phyloP scores from a whole-genome alignment of 2,888 invertebrate species.

The Mythimna albipuncta region DNA sequence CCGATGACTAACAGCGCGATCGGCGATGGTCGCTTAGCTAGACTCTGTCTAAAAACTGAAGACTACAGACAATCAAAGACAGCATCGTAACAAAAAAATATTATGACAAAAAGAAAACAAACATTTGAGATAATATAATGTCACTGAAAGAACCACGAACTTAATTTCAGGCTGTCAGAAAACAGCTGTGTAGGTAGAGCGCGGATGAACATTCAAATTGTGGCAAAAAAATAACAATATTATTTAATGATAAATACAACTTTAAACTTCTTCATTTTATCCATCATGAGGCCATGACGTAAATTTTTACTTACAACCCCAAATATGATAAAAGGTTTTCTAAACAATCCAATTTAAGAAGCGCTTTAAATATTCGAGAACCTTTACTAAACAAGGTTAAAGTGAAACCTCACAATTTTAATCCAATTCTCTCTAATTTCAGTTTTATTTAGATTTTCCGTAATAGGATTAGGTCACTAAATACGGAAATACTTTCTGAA shows the following conservation, averaged over 20 bases:
- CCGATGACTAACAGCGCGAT: slow-evolving; percentile 52
- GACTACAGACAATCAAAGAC: slow-evolving; percentile 5
- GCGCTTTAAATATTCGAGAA: slow-evolving; percentile 45
- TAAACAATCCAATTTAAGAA: slow-evolving; percentile 44
- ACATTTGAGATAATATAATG: neutral
- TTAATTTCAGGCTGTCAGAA: slow-evolving; percentile 3
- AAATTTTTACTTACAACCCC: neutral
- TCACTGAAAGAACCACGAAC: slow-evolving; percentile 10
- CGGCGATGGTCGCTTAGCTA: slow-evolving; percentile 18
- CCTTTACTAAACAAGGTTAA: slow-evolving; percentile 48
- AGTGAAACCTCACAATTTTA: slow-evolving; percentile 54
- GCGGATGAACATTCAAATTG: neutral
- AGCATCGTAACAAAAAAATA: neutral
- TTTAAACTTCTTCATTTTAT: slow-evolving; percentile 2
- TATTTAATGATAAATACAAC: no score
- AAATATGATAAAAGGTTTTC: slow-evolving; percentile 12
- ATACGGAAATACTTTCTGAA: slow-evolving; percentile 9
- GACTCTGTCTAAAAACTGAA: slow-evolving; percentile 18
- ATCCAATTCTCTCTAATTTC: slow-evolving; percentile 55
- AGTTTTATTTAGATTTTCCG: slow-evolving; percentile 31
- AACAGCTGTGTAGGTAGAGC: neutral
- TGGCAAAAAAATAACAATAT: no score
- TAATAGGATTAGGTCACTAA: slow-evolving; percentile 29
- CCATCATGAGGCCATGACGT: slow-evolving; percentile 2
- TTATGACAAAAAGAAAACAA: neutral